A percentile compares a stretch with the other conserved stretches of the same genome.
phyloP scores from a whole-genome alignment of 1,140 invertebrate species.

The Brachionus paranguensis region DNA sequence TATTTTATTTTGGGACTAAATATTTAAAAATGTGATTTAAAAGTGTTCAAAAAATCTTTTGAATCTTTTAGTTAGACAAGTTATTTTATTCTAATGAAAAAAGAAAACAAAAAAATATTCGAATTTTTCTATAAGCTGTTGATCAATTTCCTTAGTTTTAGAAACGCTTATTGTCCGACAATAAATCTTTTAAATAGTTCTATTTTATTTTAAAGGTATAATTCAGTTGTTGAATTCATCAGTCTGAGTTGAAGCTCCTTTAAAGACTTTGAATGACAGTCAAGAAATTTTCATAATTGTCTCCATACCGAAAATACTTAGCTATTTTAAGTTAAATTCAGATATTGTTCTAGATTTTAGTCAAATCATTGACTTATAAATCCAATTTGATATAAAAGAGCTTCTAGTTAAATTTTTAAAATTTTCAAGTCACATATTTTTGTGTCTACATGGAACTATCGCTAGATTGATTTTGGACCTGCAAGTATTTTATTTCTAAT shows the following conservation, averaged over 20 bases:
- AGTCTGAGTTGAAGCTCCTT: not conserved
- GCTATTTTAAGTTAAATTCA: not conserved
- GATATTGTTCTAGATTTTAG: not conserved
- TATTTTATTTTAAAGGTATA: not conserved
- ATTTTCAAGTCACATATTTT: not conserved
- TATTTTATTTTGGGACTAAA: not conserved
- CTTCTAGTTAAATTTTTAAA: not conserved
- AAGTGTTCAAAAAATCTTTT: too few relatives aligned
- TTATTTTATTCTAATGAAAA: too few relatives aligned
- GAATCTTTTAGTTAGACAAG: too few relatives aligned
- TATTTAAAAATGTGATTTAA: not conserved
- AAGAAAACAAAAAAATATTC: not conserved
- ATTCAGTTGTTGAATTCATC: not conserved
- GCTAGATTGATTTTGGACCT: not conserved
- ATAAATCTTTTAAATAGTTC: too few relatives aligned
- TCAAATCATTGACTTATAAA: not conserved
- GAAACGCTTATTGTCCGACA: not conserved
- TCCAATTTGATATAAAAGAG: not conserved
- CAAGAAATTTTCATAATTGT: not conserved
- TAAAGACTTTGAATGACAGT: not conserved
- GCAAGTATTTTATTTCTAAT: not conserved
- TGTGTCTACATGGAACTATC: not conserved
- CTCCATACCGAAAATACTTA: not conserved
- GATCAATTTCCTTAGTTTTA: not conserved
- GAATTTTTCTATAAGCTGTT: not conserved